phyloP scores from a whole-genome alignment of 2,888 invertebrate genomes.

The Drosophila prostipennis region DNA sequence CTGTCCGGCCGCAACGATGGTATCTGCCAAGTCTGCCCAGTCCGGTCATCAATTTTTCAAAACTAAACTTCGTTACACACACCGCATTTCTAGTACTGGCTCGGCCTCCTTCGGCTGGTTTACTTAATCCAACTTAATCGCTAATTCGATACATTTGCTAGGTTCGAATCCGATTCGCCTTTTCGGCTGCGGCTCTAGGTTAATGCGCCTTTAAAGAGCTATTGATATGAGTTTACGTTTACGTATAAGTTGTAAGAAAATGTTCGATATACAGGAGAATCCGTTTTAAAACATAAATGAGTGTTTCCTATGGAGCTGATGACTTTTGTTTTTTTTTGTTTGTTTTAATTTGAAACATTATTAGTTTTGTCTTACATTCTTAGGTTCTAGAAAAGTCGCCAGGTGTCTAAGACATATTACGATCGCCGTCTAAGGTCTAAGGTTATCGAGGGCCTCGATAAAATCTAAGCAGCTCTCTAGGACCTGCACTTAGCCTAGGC shows the following conservation, averaged over 20 bases:
- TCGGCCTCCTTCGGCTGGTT: conserved; percentile 6
- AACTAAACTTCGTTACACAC: conserved; percentile 46
- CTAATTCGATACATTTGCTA: conserved; percentile 62
- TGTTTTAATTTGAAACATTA: conserved; percentile 12
- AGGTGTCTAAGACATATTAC: conserved; percentile 44
- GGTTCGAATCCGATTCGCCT: conserved; percentile 25
- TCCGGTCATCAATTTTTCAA: conserved; percentile 43
- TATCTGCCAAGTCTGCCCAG: conserved; percentile 26
- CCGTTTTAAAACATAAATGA: conserved; percentile 24
- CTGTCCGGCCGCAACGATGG: conserved; percentile 57
- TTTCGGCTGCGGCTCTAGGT: conserved; percentile 32
- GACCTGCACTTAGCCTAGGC: conserved; percentile 64
- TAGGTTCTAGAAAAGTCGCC: conserved; percentile 28
- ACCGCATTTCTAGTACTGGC: conserved; percentile 26
- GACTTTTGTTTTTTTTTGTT: conserved; percentile 2
- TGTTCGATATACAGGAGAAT: conserved; percentile 39
- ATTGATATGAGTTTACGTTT: conserved; percentile 63
- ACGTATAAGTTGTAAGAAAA: conserved; percentile 35
- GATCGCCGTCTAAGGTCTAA: conserved; percentile 53
- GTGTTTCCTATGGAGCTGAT: conserved; percentile 24
- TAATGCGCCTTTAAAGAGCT: conserved; percentile 56
- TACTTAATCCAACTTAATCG: conserved; percentile 41
- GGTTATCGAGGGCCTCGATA: conserved; percentile 45
- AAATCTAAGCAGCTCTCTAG: conserved; percentile 66
- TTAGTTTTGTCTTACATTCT: conserved; percentile 29